phyloP scores from a whole-genome alignment of 2,888 invertebrate genomes.

The Psylliodes chrysocephalus region DNA sequence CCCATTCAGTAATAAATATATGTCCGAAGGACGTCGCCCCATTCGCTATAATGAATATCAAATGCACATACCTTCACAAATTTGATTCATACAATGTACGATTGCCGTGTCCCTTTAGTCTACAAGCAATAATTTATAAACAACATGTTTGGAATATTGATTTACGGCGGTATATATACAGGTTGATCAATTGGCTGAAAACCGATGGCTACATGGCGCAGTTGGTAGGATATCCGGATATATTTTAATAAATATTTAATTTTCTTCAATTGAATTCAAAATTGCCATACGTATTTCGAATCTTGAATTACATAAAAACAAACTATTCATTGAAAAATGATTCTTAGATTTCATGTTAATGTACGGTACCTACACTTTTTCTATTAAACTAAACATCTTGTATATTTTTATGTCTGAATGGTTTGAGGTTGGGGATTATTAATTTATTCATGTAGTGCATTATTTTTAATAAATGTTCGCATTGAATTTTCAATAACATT shows the following conservation, averaged over 20 bases:
- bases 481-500: too few relatives aligned
- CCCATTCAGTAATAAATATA: conserved; percentile 37
- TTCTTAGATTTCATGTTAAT: too few relatives aligned
- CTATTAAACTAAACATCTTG: too few relatives aligned
- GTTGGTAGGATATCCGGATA: not conserved
- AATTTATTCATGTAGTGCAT: too few relatives aligned
- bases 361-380: too few relatives aligned
- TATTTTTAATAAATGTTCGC: too few relatives aligned
- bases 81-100: conserved; percentile 41
- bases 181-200: conserved; percentile 21
- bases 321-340: too few relatives aligned
- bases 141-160: conserved; percentile 39
- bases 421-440: too few relatives aligned
- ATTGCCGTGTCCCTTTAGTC: conserved; percentile 34
- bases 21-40: conserved; percentile 31
- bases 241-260: too few relatives aligned
- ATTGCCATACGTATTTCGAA: too few relatives aligned
- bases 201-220: conserved; percentile 13
- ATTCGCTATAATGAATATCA: conserved; percentile 37
- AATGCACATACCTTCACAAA: conserved; percentile 43
- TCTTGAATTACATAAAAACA: too few relatives aligned
- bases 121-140: conserved; percentile 38
- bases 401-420: too few relatives aligned
- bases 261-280: not conserved
- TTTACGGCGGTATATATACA: conserved; percentile 31